Conservation (phyloP, 2,888 invertebrate genomes). For the Sinelater perroti region DNA sequence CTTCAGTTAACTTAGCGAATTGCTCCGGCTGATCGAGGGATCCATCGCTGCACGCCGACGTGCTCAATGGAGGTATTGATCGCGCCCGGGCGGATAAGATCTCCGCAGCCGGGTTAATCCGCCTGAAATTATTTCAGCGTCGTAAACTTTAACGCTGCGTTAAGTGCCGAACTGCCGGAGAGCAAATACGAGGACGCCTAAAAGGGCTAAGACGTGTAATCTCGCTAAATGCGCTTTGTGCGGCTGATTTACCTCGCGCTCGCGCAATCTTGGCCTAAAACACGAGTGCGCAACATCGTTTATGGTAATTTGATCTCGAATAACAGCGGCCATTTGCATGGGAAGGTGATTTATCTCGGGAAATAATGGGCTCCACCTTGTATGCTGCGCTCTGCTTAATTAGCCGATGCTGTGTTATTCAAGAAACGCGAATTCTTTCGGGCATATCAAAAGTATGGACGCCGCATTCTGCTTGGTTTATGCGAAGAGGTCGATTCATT, state of each 20-base stretch:
- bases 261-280: constrained; percentile 30
- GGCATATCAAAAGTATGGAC: no score
- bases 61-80: constrained; percentile 2
- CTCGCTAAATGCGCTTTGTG: constrained; percentile 21
- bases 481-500: no score
- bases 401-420: constrained; percentile 5
- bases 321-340: constrained; percentile 35
- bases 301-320: constrained; percentile 35
- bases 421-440: constrained; percentile 9
- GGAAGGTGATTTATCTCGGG: constrained; percentile 30
- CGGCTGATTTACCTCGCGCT: constrained; percentile 33
- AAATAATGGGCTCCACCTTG: constrained; percentile 21
- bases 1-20: neutral
- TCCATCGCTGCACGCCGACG: neutral
- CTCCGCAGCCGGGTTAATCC: neutral
- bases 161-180: constrained; percentile 1
- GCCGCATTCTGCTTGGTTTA: no score
- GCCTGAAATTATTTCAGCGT: constrained; percentile 3
- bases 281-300: constrained; percentile 32
- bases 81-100: neutral
- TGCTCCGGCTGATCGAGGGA: neutral
- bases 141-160: constrained; percentile 3
- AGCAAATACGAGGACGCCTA: neutral
- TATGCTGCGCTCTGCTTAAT: constrained; percentile 13
- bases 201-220: constrained; percentile 18